Conservation (phyloP, 2,113 vertebrate species). For the Neogobius melanostomus region DNA sequence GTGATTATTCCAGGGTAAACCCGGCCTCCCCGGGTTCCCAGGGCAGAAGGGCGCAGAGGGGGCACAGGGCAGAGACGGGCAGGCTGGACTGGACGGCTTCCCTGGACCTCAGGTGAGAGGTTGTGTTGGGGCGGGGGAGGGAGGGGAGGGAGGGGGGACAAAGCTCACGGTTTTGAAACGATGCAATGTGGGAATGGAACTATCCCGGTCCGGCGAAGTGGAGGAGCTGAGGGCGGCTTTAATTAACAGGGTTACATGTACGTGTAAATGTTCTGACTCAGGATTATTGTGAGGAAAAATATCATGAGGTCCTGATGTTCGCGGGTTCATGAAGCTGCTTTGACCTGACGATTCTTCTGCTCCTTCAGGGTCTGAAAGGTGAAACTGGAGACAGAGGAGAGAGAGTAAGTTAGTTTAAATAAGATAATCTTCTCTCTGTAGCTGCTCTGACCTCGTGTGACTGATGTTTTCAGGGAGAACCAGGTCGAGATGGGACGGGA, state of each 20-base stretch:
- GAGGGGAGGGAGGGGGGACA: no score
- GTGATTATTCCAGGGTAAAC: slow-evolving; percentile 60
- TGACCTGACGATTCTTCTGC: neutral
- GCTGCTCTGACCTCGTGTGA: neutral
- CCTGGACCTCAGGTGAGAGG: slow-evolving; percentile 82
- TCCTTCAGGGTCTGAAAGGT: slow-evolving; percentile 86
- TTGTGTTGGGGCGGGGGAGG: neutral
- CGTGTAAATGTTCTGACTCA: no score
- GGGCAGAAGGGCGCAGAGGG: slow-evolving; percentile 74
- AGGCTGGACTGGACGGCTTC: slow-evolving; percentile 84
- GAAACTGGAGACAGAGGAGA: slow-evolving; percentile 81
- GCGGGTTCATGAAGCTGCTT: neutral
- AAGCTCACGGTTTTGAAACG: no score
- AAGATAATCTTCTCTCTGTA: no score
- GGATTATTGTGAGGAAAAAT: no score
- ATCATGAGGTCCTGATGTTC: no score
- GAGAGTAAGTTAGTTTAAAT: slow-evolving; percentile 85
- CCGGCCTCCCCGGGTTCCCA: slow-evolving; percentile 62
- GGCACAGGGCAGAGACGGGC: slow-evolving; percentile 79
- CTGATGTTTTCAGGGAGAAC: slow-evolving; percentile 81
- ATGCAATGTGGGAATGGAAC: no score
- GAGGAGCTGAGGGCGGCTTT: no score
- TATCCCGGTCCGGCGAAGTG: no score
- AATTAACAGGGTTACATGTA: no score
- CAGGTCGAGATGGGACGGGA: slow-evolving; percentile 85